A percentile compares a stretch with the other conserved stretches of the same genome.
Evolutionary conservation across 2,797 vertebrate genomes (phyloP).

Genomic region (Anguilla megastoma): DNA sequence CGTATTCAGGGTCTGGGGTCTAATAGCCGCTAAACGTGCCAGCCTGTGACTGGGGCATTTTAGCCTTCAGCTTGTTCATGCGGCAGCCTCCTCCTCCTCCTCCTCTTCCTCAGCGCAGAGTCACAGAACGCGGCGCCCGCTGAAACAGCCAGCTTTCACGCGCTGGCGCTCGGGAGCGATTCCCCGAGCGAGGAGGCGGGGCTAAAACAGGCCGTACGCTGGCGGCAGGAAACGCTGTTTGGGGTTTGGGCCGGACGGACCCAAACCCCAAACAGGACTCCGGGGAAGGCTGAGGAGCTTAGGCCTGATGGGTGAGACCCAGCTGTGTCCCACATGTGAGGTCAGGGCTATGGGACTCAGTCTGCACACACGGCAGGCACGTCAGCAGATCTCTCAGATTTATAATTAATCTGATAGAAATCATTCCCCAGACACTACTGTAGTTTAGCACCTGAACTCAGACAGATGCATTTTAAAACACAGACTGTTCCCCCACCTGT

Average conservation of each 20-base stretch:
- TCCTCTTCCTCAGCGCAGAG: constrained; percentile 41
- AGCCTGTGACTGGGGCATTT: constrained; percentile 66
- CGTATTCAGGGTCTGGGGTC: constrained; percentile 51
- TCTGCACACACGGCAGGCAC: not conserved
- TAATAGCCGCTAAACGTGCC: constrained; percentile 56
- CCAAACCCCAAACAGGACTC: too few relatives aligned
- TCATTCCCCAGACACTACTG: too few relatives aligned
- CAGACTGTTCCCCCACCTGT: too few relatives aligned
- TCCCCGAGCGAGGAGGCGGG: constrained; percentile 33
- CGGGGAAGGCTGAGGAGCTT: too few relatives aligned
- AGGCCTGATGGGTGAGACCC: too few relatives aligned
- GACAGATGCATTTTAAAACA: too few relatives aligned
- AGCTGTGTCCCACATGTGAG: too few relatives aligned
- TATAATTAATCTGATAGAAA: too few relatives aligned
- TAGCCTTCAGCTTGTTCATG: constrained; percentile 60
- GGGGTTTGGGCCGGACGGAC: not conserved
- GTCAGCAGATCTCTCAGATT: not conserved
- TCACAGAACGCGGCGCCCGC: not conserved
- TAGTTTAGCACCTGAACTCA: too few relatives aligned
- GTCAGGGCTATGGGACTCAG: too few relatives aligned
- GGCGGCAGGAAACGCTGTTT: not conserved
- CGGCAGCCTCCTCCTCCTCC: constrained; percentile 46
- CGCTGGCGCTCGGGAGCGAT: constrained; percentile 25
- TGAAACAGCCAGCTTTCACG: not conserved
- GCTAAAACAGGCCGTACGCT: constrained; percentile 10